Percentiles rank a stretch among this genome's conserved stretches.
Conservation (phyloP, 2,113 vertebrate genomes). For the Petaurus breviceps region DNA sequence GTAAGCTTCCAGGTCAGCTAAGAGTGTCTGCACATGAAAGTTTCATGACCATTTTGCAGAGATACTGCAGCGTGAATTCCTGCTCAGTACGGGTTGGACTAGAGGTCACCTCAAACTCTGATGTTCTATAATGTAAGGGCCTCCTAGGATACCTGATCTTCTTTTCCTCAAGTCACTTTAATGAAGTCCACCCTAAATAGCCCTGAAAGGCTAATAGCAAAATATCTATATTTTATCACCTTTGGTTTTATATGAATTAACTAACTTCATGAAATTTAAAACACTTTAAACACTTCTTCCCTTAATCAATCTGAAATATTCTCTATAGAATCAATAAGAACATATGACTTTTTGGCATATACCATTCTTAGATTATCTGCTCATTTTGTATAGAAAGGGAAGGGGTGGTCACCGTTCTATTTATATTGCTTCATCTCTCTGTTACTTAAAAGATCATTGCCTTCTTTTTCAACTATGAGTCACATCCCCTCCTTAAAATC, state of each 20-base stretch:
- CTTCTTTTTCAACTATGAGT: constrained; percentile 12
- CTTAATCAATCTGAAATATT: not conserved
- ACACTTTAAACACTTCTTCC: not conserved
- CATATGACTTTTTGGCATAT: not conserved
- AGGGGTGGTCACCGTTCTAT: not conserved
- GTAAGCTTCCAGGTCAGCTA: not conserved
- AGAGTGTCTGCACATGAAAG: not conserved
- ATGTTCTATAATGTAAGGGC: not conserved
- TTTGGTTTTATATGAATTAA: not conserved
- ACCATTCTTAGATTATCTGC: not conserved
- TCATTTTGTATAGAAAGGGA: not conserved
- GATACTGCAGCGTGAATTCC: not conserved
- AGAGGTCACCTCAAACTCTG: not conserved
- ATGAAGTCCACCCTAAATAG: not conserved
- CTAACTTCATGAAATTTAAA: constrained; percentile 29
- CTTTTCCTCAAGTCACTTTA: not conserved
- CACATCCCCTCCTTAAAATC: constrained; percentile 12
- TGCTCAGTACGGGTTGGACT: not conserved
- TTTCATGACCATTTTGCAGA: not conserved
- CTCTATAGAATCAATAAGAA: not conserved
- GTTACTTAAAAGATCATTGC: constrained; percentile 4
- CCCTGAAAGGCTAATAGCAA: not conserved
- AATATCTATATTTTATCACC: not conserved
- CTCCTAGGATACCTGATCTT: not conserved
- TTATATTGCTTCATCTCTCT: not conserved